These are phyloP conservation scores for Sebastolobus altivelis DNA, from an alignment of 2,797 vertebrate species.

Conservation along the genomic window DNA sequence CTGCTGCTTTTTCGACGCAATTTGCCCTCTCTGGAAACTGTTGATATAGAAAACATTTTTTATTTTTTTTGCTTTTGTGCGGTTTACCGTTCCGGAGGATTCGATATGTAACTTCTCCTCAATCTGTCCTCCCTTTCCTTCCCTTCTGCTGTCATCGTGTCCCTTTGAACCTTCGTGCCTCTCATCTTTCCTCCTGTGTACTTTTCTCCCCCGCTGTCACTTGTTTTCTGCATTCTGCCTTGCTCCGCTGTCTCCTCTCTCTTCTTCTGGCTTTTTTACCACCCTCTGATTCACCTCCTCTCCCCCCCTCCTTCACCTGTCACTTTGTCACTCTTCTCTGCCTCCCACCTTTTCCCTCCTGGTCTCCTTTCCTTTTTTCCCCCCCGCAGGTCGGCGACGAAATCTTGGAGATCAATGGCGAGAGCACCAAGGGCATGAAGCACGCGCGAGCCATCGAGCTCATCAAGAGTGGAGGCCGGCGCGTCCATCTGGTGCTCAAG, in stretches of 20 bases:
- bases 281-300: slow-evolving; percentile 36
- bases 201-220: slow-evolving; percentile 36
- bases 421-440: slow-evolving; percentile 99
- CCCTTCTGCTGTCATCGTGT: slow-evolving; percentile 34
- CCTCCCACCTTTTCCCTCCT: not conserved
- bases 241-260: slow-evolving; percentile 44
- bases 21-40: slow-evolving; percentile 44
- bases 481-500: slow-evolving; percentile 96
- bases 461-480: slow-evolving; percentile 97
- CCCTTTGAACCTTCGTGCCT: slow-evolving; percentile 31
- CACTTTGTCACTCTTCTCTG: slow-evolving; percentile 3
- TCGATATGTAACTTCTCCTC: slow-evolving; percentile 48
- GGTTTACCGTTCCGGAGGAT: slow-evolving; percentile 16
- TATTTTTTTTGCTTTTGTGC: slow-evolving; percentile 11
- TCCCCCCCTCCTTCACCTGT: slow-evolving; percentile 17
- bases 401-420: slow-evolving; percentile 98
- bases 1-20: slow-evolving; percentile 29
- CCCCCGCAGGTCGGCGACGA: slow-evolving; percentile 93
- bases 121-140: slow-evolving; percentile 39
- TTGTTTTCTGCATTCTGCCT: slow-evolving; percentile 25
- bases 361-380: not conserved
- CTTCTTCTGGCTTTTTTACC: slow-evolving; percentile 15
- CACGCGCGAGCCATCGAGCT: slow-evolving; percentile 98
- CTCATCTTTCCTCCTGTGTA: slow-evolving; percentile 43
- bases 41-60: slow-evolving; percentile 20